Evolutionary conservation across 2,113 vertebrate species (phyloP).

Genomic region (Myocastor coypus): DNA sequence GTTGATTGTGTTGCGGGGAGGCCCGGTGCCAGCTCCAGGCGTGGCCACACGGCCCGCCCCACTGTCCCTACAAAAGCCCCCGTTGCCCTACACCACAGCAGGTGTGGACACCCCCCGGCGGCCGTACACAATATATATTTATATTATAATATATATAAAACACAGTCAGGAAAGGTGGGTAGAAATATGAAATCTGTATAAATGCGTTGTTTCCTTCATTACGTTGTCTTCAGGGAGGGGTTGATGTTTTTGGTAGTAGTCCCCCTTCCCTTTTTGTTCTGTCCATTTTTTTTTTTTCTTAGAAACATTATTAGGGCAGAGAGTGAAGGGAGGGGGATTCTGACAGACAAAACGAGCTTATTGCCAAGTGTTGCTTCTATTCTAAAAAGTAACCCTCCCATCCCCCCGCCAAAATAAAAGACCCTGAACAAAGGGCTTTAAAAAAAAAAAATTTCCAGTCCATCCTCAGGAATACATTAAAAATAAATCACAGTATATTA

Average conservation of each 20-base stretch:
- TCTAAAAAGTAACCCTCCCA: slow-evolving; percentile 79
- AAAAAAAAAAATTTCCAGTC: neutral
- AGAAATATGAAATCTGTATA: slow-evolving; percentile 76
- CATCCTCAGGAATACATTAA: slow-evolving; percentile 64
- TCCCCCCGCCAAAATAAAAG: slow-evolving; percentile 62
- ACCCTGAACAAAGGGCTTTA: slow-evolving; percentile 64
- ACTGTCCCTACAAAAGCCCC: slow-evolving; percentile 64
- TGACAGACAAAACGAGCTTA: slow-evolving; percentile 81
- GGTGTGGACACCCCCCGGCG: neutral
- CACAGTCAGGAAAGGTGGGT: slow-evolving; percentile 77
- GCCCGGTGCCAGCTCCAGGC: slow-evolving; percentile 54
- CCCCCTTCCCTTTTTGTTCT: neutral
- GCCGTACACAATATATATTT: slow-evolving; percentile 83
- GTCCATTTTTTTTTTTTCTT: neutral
- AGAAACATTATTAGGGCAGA: slow-evolving; percentile 57
- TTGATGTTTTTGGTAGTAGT: neutral
- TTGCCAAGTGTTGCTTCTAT: slow-evolving; percentile 86
- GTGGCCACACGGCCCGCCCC: neutral
- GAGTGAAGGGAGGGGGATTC: slow-evolving; percentile 39
- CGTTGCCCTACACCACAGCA: neutral
- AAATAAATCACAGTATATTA: slow-evolving; percentile 75
- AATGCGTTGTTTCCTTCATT: slow-evolving; percentile 48
- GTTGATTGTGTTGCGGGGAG: slow-evolving; percentile 62
- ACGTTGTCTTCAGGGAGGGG: neutral
- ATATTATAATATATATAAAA: slow-evolving; percentile 86